Percentiles rank a stretch among this genome's conserved stretches.
phyloP scores from a whole-genome alignment of 2,113 vertebrate species.

The Perca flavescens region DNA sequence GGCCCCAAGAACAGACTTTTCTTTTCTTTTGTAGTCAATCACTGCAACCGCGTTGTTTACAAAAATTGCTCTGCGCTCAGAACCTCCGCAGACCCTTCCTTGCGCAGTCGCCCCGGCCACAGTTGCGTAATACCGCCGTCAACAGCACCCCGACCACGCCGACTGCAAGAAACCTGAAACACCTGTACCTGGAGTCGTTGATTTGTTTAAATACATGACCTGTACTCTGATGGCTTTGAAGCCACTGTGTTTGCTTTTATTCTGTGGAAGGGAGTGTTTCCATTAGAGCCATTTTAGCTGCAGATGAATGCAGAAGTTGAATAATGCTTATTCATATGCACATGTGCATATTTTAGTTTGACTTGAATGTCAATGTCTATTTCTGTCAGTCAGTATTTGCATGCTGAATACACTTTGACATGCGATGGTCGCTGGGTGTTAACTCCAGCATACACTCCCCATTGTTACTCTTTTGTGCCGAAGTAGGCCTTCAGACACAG shows the following conservation, averaged over 20 bases:
- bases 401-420: not conserved
- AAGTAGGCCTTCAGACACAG: constrained; percentile 4
- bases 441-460: not conserved
- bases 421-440: not conserved
- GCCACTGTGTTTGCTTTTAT: not conserved
- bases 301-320: not conserved
- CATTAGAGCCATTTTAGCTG: not conserved
- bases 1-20: too few species aligned
- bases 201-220: not conserved
- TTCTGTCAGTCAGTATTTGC: not conserved
- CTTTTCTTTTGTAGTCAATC: too few species aligned
- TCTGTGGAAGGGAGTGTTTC: not conserved
- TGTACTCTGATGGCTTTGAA: not conserved
- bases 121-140: too few species aligned
- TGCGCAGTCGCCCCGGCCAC: too few species aligned
- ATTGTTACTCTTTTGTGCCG: constrained; percentile 12
- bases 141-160: too few species aligned
- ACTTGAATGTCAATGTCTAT: not conserved
- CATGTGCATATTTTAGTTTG: not conserved
- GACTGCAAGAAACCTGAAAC: too few species aligned
- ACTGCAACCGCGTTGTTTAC: too few species aligned
- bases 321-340: not conserved
- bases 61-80: too few species aligned
- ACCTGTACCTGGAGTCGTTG: not conserved
- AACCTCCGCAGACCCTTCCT: too few species aligned